Base-by-base conservation (phyloP, 2,797 vertebrate species). In the Todus mexicanus region DNA sequence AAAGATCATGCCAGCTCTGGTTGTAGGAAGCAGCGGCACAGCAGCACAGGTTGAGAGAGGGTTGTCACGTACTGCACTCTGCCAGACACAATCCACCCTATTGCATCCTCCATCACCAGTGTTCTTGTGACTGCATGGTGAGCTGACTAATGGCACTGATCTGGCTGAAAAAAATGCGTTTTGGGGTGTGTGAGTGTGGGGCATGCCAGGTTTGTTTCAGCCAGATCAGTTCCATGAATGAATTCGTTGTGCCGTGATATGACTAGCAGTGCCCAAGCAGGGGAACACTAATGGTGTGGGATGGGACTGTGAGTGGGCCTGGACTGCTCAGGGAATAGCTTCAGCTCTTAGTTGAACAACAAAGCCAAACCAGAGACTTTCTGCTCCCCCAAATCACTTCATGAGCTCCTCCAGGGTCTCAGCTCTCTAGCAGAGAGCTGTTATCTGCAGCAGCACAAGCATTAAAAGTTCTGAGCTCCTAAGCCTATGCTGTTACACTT, bases 201-300 rank as follows among this genome's bases (percentile, higher is more conserved):
- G 2, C 4, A 2, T 50, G 23, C 1, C 29, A 82, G 26, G 16
- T 42, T 84, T 7, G 37, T 73, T 92, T 79, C 64, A 92, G 47
- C 5, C 4, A 5, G n/a, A 63, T n/a, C 16, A 73, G 42, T 21
- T 77, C 33, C 35, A 7, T 31, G 50, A 60, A 61, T 0, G 1
- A 35, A 33, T 26, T 82, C 7, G 7, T 13, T 33, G 31, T 71
- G n/a, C 35, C 0, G 0, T 43, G 33, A 4, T 31, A 9, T 10
- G 14, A 68, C 22, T 6, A 22, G 29, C 5, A 10, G n/a, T 57
- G 29, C 11, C 17, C 26, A 53, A 48, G 33, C 8, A 53, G 27
- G 1, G 20, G 12, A 2, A 23, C 7, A 18, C 0, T 1, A 68
- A 43, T 15, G 8, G 11, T 60, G 15, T 1, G 3, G 26, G 57